Evolutionary conservation across 2,888 invertebrate genomes (phyloP).

Genomic region (Acronicta alni): DNA sequence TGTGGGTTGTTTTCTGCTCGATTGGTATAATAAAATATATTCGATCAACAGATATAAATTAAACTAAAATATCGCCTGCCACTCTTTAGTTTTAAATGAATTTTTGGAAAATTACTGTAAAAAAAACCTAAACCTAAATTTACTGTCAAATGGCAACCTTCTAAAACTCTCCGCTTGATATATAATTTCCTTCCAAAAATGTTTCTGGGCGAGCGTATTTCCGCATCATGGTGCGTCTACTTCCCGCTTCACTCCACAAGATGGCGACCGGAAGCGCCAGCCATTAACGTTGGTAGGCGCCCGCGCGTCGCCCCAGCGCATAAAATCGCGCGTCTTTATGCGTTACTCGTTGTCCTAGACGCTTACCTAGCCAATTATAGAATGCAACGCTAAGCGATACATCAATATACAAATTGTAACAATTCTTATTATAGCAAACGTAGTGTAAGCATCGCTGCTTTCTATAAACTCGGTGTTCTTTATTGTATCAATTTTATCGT

Average conservation of each 20-base stretch:
- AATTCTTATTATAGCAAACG: too few species aligned
- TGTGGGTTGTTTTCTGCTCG: background rate
- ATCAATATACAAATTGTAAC: background rate
- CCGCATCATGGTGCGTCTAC: constrained; percentile 40
- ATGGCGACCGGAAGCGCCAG: constrained; percentile 68
- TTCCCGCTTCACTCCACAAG: constrained; percentile 59
- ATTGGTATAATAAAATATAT: background rate
- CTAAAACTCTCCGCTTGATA: constrained; percentile 40
- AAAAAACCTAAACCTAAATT: too few species aligned
- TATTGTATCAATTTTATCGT: too few species aligned
- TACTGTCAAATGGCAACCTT: constrained; percentile 21
- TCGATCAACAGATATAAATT: background rate
- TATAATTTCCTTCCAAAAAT: constrained; percentile 53
- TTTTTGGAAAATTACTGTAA: too few species aligned
- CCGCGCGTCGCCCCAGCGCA: constrained; percentile 54
- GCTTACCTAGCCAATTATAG: background rate
- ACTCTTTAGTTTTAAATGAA: too few species aligned
- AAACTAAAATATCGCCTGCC: too few species aligned
- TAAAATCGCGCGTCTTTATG: constrained; percentile 44
- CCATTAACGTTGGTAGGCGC: constrained; percentile 69
- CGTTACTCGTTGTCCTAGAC: constrained; percentile 7
- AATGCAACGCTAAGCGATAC: background rate
- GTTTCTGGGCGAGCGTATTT: constrained; percentile 47
- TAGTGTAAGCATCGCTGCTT: too few species aligned
- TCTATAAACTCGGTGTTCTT: too few species aligned